Evolutionary conservation across 2,888 invertebrate species (phyloP).

Genomic region (Macrophya alboannulata): DNA sequence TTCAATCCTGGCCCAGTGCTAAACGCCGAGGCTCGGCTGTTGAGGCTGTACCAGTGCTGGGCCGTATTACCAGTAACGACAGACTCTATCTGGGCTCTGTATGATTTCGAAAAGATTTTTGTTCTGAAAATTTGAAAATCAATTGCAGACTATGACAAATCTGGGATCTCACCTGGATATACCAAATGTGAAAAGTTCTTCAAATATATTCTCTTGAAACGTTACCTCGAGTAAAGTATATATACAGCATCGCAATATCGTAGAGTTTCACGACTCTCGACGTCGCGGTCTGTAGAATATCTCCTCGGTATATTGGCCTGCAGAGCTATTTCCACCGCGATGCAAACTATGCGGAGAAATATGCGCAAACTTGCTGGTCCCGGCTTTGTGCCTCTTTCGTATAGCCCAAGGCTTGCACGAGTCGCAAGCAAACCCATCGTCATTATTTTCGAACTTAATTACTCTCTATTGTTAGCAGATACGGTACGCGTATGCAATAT

Average conservation of each 20-base stretch:
- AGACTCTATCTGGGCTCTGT: too few species aligned
- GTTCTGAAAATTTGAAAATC: not conserved
- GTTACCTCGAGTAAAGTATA: not conserved
- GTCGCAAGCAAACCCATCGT: not conserved
- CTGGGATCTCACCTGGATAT: not conserved
- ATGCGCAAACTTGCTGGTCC: not conserved
- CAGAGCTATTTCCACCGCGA: constrained; percentile 68
- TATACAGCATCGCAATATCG: not conserved
- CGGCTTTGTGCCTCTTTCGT: not conserved
- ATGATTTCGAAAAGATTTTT: not conserved
- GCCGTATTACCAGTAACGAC: too few species aligned
- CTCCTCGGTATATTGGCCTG: not conserved
- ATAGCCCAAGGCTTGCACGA: constrained; percentile 1
- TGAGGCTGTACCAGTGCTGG: too few species aligned
- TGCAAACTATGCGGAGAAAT: constrained; percentile 59
- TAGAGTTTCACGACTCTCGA: not conserved
- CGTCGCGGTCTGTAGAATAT: not conserved
- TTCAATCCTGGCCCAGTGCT: too few species aligned
- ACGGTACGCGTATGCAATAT: not conserved
- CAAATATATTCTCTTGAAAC: not conserved
- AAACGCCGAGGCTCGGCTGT: too few species aligned
- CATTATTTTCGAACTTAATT: constrained; percentile 39
- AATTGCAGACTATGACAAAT: not conserved
- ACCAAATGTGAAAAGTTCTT: not conserved
- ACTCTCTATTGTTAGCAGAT: constrained; percentile 36